A percentile compares a stretch with the other conserved stretches of the same genome.
Conservation (phyloP, 1,140 invertebrate genomes). For the Calycopis cecrops region DNA sequence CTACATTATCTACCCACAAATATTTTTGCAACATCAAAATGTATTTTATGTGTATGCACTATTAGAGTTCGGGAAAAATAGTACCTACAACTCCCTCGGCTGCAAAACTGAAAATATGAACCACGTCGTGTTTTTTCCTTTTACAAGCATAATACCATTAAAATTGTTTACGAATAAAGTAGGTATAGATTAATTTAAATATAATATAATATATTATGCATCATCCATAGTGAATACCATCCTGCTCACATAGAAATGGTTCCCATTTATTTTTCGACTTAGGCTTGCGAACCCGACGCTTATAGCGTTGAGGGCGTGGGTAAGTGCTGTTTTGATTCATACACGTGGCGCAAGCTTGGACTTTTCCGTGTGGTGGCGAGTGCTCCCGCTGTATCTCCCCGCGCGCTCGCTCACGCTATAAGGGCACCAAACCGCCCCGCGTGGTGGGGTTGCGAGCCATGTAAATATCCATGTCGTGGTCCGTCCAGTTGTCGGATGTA, state of each 20-base stretch:
- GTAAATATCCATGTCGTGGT: slow-evolving; percentile 97
- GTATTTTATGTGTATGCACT: too few species aligned
- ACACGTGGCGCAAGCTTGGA: slow-evolving; percentile 33
- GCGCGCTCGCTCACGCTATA: slow-evolving; percentile 76
- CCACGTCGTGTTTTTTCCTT: too few species aligned
- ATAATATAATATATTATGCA: too few species aligned
- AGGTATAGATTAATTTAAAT: too few species aligned
- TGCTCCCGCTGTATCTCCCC: slow-evolving; percentile 29
- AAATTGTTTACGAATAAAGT: too few species aligned
- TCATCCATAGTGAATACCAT: slow-evolving; percentile 1
- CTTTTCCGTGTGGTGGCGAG: slow-evolving; percentile 32
- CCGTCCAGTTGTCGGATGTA: slow-evolving; percentile 94
- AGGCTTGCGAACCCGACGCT: slow-evolving; percentile 28
- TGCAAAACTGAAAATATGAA: too few species aligned
- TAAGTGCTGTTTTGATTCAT: slow-evolving; percentile 34
- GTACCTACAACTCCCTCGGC: too few species aligned
- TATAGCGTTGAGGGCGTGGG: slow-evolving; percentile 32
- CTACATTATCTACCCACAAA: too few species aligned
- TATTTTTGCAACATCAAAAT: too few species aligned
- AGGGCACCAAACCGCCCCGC: slow-evolving; percentile 87
- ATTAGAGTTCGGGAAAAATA: too few species aligned
- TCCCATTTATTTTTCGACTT: slow-evolving; percentile 22
- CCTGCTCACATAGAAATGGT: slow-evolving; percentile 19
- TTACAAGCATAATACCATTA: too few species aligned
- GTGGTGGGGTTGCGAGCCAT: slow-evolving; percentile 93